Evolutionary conservation across 2,888 invertebrate genomes (phyloP), one percentile per base, ranked within the genome.

Genomic region (Macrosoma leucophasiata): DNA sequence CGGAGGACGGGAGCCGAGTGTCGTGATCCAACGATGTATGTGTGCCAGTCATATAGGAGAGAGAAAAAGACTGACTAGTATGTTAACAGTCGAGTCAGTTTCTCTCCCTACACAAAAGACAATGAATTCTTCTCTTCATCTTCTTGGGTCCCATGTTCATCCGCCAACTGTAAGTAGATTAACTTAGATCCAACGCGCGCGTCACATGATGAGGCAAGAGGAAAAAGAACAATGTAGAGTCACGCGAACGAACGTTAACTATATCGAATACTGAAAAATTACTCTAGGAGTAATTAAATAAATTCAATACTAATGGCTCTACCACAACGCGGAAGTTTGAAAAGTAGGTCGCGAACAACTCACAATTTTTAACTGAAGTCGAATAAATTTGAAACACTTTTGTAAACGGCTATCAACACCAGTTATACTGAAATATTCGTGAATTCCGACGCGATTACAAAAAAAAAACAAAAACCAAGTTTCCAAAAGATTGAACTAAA

Each of bases 1-100:
- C 30, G 33, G 9, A 37, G 41, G 38, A 26, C 24, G 28, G 8
- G 27, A 11, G 30, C 36, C n/a, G n/a, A 24, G 39, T 10, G 38
- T 25, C 17, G 31, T 26, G 26, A 38, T 41, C 33, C 33, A 42
- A 28, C 29, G 84, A 58, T 45, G 74, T n/a, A 50, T 57, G 69
- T 65, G 85, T 86, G 86, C 77, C 75, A 64, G 75, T 77, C 84
- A 81, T 84, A 90, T 90, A 90, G 90, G 90, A 90, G 90, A 90
- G 90, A 90, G 90, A 90, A 90, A 90, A 90, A 90, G 90, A 90
- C 90, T 90, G 90, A 90, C 90, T 90, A 62, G 59, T 64, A 66
- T 58, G 62, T 52, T 55, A 73, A 81, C 72, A 88, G 89, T 84
- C 89, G 60, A 87, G 89, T 87, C 89, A 73, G 81, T 85, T 86